Evolutionary conservation across 35 echinoderm and acorn worm species (phyloP).

Genomic region (Lytechinus pictus): DNA sequence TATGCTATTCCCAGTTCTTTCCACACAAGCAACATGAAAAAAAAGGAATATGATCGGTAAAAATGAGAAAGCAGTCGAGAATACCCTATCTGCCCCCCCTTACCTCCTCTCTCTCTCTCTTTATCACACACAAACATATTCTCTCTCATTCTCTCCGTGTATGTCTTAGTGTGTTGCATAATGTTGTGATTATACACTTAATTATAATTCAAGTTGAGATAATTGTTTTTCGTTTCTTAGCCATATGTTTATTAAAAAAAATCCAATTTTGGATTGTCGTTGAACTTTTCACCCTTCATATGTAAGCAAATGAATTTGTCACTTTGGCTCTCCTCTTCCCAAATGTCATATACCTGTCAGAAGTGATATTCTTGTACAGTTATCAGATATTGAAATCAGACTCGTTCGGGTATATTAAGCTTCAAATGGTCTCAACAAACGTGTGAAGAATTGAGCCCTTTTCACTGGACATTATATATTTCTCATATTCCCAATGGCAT

Average conservation of each 20-base stretch:
- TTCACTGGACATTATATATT: not conserved
- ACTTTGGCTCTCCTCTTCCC: not conserved
- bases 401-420: not conserved
- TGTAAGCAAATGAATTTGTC: not conserved
- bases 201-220: not conserved
- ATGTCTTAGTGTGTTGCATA: not conserved
- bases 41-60: not conserved
- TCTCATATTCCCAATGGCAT: not conserved
- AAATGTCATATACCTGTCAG: not conserved
- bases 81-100: not conserved
- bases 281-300: not conserved
- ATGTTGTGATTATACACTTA: not conserved
- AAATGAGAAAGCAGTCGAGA: not conserved
- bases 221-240: not conserved
- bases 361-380: not conserved
- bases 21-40: not conserved
- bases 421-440: not conserved
- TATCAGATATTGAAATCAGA: constrained; percentile 13
- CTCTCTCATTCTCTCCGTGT: not conserved
- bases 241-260: no score
- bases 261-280: no score
- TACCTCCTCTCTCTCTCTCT: not conserved
- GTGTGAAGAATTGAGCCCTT: not conserved
- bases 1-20: not conserved
- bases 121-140: not conserved